Evolutionary conservation across 2,888 invertebrate species (phyloP).

Genomic region (Myathropa florea): DNA sequence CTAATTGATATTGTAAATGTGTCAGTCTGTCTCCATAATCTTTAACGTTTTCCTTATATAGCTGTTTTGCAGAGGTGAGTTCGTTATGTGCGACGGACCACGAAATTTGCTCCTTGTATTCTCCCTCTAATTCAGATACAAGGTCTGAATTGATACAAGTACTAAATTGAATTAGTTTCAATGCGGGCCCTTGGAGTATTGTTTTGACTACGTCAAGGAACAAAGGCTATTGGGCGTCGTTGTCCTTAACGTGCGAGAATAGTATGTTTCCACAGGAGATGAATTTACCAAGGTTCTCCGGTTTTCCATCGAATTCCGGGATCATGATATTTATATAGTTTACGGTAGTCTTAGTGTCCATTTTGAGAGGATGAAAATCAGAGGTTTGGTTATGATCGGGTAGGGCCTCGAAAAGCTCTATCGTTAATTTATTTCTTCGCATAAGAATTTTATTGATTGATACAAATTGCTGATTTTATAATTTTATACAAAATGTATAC

Average conservation of each 20-base stretch:
- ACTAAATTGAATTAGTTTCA: slow-evolving; percentile 1
- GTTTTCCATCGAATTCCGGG: slow-evolving; percentile 3
- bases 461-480: too few species aligned
- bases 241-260: neutral
- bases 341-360: neutral
- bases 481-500: too few species aligned
- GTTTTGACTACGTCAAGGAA: slow-evolving; percentile 12
- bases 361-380: neutral
- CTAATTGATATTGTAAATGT: neutral
- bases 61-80: neutral
- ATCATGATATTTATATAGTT: slow-evolving; percentile 1
- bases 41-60: neutral
- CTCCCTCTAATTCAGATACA: neutral
- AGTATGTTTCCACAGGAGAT: neutral
- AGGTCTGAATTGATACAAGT: neutral
- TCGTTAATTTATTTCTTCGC: neutral
- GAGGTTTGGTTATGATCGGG: too few species aligned
- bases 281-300: slow-evolving; percentile 4
- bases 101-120: slow-evolving; percentile 7
- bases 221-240: neutral
- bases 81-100: neutral
- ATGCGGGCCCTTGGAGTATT: slow-evolving; percentile 4
- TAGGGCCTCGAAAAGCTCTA: too few species aligned
- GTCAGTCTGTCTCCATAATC: slow-evolving; percentile 7
- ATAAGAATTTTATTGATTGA: too few species aligned